These are phyloP conservation scores for Nothobranchius furzeri DNA, from an alignment of 2,113 vertebrate genomes.

Conservation along the genomic window DNA sequence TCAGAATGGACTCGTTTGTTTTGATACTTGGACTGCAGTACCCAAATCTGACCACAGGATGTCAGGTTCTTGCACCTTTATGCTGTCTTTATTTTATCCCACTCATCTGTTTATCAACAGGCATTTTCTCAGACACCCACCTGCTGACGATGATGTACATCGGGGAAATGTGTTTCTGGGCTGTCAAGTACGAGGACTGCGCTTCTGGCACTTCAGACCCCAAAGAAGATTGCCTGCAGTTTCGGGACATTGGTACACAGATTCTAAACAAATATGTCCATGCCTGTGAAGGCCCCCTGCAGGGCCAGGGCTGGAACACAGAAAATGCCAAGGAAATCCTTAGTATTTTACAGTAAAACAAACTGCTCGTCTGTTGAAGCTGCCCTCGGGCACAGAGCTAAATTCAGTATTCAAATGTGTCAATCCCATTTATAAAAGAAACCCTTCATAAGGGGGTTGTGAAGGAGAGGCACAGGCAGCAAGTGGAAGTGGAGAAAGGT, in stretches of 20 bases:
- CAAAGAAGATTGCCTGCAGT: constrained; percentile 81
- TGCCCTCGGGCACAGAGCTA: constrained; percentile 62
- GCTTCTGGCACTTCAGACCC: constrained; percentile 69
- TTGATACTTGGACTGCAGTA: too few relatives aligned
- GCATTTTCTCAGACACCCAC: constrained; percentile 86
- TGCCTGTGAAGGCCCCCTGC: constrained; percentile 90
- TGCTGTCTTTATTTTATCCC: background rate
- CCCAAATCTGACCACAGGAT: too few relatives aligned
- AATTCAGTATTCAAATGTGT: constrained; percentile 67
- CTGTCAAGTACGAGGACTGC: constrained; percentile 86
- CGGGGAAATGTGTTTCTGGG: constrained; percentile 99
- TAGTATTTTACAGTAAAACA: constrained; percentile 79
- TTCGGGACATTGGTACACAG: constrained; percentile 90
- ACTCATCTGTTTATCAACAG: constrained; percentile 66
- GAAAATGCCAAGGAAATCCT: constrained; percentile 90
- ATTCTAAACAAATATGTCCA: constrained; percentile 89
- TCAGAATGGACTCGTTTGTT: too few relatives aligned
- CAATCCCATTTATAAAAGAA: constrained; percentile 62
- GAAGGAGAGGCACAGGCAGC: constrained; percentile 36
- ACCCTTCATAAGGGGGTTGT: constrained; percentile 43
- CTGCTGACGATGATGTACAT: constrained; percentile 93
- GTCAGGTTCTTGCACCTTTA: background rate
- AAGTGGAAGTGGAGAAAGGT: constrained; percentile 30
- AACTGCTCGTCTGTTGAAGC: constrained; percentile 51
- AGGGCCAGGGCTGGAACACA: constrained; percentile 92